These are phyloP conservation scores for Noctua janthina DNA, from an alignment of 2,888 invertebrate species.

Conservation along the genomic window DNA sequence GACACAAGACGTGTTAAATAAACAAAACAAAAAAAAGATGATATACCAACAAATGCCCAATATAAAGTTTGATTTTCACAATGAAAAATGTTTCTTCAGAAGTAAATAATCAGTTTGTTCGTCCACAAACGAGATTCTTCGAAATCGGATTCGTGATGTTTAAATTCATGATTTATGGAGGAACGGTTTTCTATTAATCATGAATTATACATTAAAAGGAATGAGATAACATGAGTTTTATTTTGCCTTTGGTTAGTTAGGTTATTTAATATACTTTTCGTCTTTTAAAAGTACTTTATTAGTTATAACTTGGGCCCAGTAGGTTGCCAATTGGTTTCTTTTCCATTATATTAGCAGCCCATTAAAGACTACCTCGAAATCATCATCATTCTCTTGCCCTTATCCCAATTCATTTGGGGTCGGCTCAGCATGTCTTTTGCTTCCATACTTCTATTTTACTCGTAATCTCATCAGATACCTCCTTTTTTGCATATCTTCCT, in stretches of 20 bases:
- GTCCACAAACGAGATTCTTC: constrained; percentile 26
- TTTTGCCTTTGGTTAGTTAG: neutral
- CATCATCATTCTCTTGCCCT: no score
- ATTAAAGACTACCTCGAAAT: neutral
- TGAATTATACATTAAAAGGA: constrained; percentile 43
- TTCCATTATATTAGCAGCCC: neutral
- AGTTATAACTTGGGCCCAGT: neutral
- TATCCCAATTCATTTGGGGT: no score
- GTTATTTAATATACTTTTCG: neutral
- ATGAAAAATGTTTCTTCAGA: constrained; percentile 28
- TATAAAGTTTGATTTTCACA: constrained; percentile 37
- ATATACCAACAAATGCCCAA: constrained; percentile 10
- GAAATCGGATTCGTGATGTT: constrained; percentile 39
- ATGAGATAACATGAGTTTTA: constrained; percentile 32
- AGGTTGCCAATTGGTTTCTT: neutral
- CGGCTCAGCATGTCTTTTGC: no score
- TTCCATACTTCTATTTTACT: no score
- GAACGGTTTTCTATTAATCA: constrained; percentile 1
- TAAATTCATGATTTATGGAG: constrained; percentile 48
- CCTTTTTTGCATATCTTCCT: no score
- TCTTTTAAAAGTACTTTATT: neutral
- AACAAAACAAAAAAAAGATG: constrained; percentile 5
- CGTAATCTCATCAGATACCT: no score
- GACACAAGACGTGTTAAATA: neutral
- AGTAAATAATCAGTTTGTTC: constrained; percentile 35